These are phyloP conservation scores for Eurois occulta DNA, from an alignment of 2,888 invertebrate genomes.

Conservation along the genomic window DNA sequence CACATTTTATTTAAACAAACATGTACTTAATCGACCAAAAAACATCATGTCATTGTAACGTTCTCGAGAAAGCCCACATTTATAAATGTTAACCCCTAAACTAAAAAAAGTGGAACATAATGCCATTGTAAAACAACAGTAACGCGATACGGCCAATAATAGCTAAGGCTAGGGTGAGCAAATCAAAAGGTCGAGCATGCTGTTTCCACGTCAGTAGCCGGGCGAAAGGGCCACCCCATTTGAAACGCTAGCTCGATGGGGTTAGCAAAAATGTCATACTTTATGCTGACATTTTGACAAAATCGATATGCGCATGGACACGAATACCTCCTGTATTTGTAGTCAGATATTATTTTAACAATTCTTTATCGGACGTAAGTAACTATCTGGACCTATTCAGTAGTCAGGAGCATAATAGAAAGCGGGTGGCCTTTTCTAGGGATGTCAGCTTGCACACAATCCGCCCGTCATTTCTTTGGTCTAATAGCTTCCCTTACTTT, in stretches of 20 bases:
- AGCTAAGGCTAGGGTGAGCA: constrained; percentile 1
- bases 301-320: not conserved
- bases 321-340: not conserved
- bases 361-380: not conserved
- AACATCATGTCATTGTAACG: not conserved
- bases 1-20: not conserved
- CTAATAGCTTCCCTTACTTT: not conserved
- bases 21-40: not conserved
- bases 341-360: not conserved
- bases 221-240: not conserved
- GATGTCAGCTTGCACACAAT: not conserved
- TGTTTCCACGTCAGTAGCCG: constrained; percentile 16
- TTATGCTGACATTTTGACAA: not conserved
- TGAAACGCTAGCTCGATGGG: constrained; percentile 1
- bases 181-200: constrained; percentile 36
- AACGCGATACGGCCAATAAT: constrained; percentile 2
- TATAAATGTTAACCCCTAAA: not conserved
- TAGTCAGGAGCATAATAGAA: not conserved
- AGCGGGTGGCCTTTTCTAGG: not conserved
- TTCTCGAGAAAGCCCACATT: not conserved
- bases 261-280: constrained; percentile 8
- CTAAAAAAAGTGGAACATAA: constrained; percentile 16
- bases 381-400: not conserved
- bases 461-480: not conserved
- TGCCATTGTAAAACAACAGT: not conserved